phyloP scores from a whole-genome alignment of 2,797 vertebrate species.

The Molossus molossus region DNA sequence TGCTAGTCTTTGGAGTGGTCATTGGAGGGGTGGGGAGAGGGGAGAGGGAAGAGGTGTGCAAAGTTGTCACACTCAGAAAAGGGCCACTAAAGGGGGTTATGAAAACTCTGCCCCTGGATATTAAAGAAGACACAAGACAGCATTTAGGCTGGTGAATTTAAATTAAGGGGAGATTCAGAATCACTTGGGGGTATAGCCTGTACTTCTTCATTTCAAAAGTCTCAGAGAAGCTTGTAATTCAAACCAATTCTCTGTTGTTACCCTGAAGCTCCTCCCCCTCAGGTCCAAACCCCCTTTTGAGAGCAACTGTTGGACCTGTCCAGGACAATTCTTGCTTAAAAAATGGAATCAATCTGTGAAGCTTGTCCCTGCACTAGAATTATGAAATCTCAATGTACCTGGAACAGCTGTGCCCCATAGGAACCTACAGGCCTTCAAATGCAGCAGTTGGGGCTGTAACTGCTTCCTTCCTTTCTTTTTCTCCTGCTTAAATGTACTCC shows the following conservation, averaged over 20 bases:
- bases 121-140: not conserved
- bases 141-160: not conserved
- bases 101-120: not conserved
- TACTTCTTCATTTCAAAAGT: not conserved
- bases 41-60: not conserved
- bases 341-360: not conserved
- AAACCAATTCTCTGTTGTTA: not conserved
- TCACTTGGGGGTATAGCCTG: not conserved
- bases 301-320: not conserved
- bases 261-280: not conserved
- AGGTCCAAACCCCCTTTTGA: not conserved
- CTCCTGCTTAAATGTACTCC: not conserved
- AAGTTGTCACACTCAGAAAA: not conserved
- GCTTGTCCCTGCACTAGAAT: not conserved
- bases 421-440: not conserved
- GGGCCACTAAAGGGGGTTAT: not conserved
- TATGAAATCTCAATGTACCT: not conserved
- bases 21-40: rapidly evolving
- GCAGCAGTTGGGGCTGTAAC: not conserved
- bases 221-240: not conserved
- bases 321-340: not conserved
- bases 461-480: not conserved
- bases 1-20: not conserved
- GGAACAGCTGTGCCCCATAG: not conserved
- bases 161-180: not conserved